Evolutionary conservation across 1,140 invertebrate genomes (phyloP), one percentile per base, ranked within the genome.

Genomic region (Triops cancriformis): DNA sequence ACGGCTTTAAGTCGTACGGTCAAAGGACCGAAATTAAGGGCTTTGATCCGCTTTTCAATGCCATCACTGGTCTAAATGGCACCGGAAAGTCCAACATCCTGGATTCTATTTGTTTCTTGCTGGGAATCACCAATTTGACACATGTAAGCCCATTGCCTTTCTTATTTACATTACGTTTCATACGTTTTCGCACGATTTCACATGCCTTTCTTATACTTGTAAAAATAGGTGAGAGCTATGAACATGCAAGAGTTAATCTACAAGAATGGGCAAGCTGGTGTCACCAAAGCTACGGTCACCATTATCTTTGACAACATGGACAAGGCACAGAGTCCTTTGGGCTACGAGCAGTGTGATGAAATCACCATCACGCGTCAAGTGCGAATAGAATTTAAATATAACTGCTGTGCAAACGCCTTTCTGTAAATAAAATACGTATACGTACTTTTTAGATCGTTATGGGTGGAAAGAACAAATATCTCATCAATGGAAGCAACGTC

Each of bases 1-100:
- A 99, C 82, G 98, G 98, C 78, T 99, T 99, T 83, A 99, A 99
- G 86, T 99, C 97, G 0, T 99, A 99, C 82, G 96, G 96, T 0
- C 91, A 93, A 80, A 87, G 94, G 82, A 95, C 96, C 0, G 94
- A 96, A 86, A 91, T 99, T n/a, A 91, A 90, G 79, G 94, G 91
- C 26, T 99, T 99, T 85, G 97, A 99, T 86, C 89, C 88, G 6
- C 89, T 95, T 84, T 99, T 99, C 83, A 99, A 99, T 83, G 98
- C 98, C 11, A 99, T 99, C 73, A 99, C 98, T 64, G 98, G 98
- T 12, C 86, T 99, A 9, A 99, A 99, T 86, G 98, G 98, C 5
- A 97, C 93, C 79, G 98, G 98, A 73, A 99, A 99, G 87, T 99
- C 96, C 0, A 99, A 99, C 83, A 96, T 99, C 83, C 87, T 99